phyloP scores from a whole-genome alignment of 1,140 invertebrate species.

The Nephila pilipes region DNA sequence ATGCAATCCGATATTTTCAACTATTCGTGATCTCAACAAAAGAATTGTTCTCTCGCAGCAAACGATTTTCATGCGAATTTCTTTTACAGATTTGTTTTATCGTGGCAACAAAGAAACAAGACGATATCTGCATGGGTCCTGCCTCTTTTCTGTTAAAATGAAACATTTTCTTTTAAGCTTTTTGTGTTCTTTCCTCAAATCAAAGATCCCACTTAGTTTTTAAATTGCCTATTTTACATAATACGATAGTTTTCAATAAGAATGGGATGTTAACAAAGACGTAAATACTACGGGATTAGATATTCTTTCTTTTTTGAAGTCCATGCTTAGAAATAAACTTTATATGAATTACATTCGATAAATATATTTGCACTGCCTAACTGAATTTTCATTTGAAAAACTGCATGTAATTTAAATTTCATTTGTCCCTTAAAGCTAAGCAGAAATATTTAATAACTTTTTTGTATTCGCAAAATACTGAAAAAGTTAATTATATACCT shows the following conservation, averaged over 20 bases:
- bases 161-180: constrained; percentile 29
- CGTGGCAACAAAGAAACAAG: constrained; percentile 27
- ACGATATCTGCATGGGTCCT: constrained; percentile 8
- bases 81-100: constrained; percentile 57
- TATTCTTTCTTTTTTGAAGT: background rate
- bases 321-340: background rate
- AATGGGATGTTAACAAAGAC: constrained; percentile 20
- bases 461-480: background rate
- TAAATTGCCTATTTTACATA: constrained; percentile 14
- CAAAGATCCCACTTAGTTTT: constrained; percentile 21
- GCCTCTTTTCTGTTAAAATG: constrained; percentile 48
- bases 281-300: constrained; percentile 3
- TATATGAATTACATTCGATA: background rate
- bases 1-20: background rate
- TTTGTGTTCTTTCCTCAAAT: constrained; percentile 5
- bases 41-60: background rate
- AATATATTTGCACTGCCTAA: background rate
- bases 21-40: constrained; percentile 35
- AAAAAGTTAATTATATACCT: background rate
- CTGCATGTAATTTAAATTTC: background rate
- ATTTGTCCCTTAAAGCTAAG: background rate
- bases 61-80: constrained; percentile 44
- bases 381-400: background rate
- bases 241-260: background rate
- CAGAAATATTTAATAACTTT: background rate